Evolutionary conservation across 2,113 vertebrate species (phyloP).

Genomic region (Larimichthys polyactis): DNA sequence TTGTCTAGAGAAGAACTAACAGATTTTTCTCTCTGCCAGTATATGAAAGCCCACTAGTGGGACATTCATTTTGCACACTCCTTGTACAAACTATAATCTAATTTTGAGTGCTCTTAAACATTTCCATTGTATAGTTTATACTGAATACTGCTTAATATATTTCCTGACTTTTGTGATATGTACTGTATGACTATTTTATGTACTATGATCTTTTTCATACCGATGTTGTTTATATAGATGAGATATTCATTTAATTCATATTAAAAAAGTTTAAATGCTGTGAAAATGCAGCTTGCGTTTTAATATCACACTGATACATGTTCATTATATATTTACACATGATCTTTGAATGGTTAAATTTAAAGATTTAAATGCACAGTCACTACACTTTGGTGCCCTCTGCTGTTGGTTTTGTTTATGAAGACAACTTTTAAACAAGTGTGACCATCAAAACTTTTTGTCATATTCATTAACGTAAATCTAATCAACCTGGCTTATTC

Average conservation of each 20-base stretch:
- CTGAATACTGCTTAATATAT: constrained; percentile 72
- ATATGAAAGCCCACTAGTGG: constrained; percentile 40
- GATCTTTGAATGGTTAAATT: too few relatives aligned
- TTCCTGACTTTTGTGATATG: constrained; percentile 68
- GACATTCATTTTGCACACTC: constrained; percentile 72
- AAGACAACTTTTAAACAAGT: not conserved
- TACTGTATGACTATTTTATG: constrained; percentile 68
- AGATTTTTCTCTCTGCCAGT: constrained; percentile 59
- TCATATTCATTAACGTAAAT: not conserved
- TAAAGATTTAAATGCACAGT: too few relatives aligned
- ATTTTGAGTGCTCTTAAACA: constrained; percentile 46
- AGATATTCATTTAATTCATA: constrained; percentile 57
- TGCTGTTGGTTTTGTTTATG: too few relatives aligned
- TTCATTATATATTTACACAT: too few relatives aligned
- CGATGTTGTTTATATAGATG: constrained; percentile 63
- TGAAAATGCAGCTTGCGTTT: constrained; percentile 5
- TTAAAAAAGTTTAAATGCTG: constrained; percentile 50
- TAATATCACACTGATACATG: not conserved
- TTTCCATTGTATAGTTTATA: constrained; percentile 66
- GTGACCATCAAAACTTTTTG: not conserved
- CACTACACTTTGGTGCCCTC: too few relatives aligned
- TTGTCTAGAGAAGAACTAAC: constrained; percentile 45
- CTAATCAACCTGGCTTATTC: not conserved
- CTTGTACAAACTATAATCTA: constrained; percentile 58
- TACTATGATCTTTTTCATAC: constrained; percentile 65